Conservation (phyloP, 2,797 vertebrate genomes). For the Spizella passerina region DNA sequence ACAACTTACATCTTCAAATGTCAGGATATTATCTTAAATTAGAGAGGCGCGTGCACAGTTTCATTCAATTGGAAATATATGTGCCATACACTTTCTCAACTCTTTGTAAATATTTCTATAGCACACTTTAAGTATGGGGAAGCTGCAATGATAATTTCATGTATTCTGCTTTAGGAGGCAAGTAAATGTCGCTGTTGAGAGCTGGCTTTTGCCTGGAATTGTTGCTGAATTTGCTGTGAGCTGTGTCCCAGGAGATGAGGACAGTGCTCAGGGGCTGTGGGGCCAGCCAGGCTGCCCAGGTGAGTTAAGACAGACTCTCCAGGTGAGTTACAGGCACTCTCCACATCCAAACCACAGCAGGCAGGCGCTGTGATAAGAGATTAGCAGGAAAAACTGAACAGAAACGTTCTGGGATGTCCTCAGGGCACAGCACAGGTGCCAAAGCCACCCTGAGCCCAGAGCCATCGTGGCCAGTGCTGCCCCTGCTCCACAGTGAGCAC, state of each 20-base stretch:
- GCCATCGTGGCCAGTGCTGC: rapidly evolving
- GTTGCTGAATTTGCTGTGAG: background rate
- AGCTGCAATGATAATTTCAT: background rate
- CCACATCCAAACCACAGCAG: background rate
- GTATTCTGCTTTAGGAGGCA: background rate
- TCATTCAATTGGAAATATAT: background rate
- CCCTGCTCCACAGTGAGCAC: no score
- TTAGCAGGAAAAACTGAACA: background rate
- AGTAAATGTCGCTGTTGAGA: background rate
- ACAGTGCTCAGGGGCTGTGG: rapidly evolving
- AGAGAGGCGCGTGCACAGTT: background rate
- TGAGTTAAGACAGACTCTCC: no score
- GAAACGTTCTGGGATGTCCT: background rate
- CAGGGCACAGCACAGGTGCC: background rate
- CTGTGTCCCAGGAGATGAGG: background rate
- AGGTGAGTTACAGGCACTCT: background rate
- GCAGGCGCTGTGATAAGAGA: background rate
- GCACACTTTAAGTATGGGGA: background rate
- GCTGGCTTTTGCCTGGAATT: background rate
- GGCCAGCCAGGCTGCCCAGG: background rate
- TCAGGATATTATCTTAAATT: background rate
- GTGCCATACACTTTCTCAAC: background rate
- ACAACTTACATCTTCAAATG: background rate
- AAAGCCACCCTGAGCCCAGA: background rate
- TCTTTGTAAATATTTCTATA: background rate